A percentile compares a stretch with the other conserved stretches of the same genome.
Conservation (phyloP, 2,113 vertebrate genomes). For the Aleadryas rufinucha region DNA sequence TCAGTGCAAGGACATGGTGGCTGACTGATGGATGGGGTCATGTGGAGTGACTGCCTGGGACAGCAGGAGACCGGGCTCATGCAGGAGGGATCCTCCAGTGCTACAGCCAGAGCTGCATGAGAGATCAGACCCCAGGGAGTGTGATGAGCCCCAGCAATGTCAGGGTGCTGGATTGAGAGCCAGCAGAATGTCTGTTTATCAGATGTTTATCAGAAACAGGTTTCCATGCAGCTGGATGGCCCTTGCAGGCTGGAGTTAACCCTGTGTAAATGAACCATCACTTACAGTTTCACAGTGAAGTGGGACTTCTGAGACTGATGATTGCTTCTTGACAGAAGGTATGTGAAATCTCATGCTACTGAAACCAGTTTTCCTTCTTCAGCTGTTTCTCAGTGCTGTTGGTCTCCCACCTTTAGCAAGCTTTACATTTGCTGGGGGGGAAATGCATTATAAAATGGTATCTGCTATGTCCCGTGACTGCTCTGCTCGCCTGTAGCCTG, state of each 20-base stretch:
- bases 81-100: neutral
- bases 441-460: neutral
- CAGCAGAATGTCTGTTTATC: neutral
- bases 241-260: neutral
- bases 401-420: neutral
- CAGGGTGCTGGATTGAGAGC: neutral
- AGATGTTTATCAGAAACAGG: neutral
- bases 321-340: neutral
- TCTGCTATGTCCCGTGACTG: neutral
- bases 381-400: neutral
- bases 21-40: neutral
- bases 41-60: neutral
- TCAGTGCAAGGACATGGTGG: neutral
- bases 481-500: neutral
- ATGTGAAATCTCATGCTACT: neutral
- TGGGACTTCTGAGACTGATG: neutral
- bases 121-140: neutral
- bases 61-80: neutral
- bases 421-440: neutral
- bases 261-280: fast-evolving
- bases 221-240: fast-evolving
- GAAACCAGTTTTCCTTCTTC: neutral
- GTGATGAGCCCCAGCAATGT: fast-evolving
- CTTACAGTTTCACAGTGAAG: neutral
- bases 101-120: neutral